Conservation (phyloP, 1,140 invertebrate species). For the Paralvinella palmiformis region DNA sequence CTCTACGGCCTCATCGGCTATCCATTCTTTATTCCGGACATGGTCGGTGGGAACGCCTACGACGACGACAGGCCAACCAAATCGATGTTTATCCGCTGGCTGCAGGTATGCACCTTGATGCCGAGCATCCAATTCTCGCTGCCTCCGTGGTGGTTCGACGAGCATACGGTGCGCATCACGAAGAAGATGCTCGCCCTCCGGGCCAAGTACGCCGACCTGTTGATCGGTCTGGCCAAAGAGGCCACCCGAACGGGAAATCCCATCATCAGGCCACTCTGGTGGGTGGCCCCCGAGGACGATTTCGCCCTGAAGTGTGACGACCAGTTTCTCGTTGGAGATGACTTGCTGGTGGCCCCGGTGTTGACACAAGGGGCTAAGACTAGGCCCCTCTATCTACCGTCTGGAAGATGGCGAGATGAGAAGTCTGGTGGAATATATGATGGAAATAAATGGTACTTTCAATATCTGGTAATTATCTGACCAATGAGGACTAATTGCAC, state of each 20-base stretch:
- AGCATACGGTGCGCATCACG: conserved; percentile 55
- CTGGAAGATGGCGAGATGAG: conserved; percentile 13
- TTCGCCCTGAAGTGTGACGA: conserved; percentile 72
- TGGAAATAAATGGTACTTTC: conserved; percentile 8
- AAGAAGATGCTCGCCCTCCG: conserved; percentile 16
- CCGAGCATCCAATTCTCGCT: conserved; percentile 82
- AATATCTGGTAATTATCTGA: conserved; percentile 14
- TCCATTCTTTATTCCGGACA: conserved; percentile 77
- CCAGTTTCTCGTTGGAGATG: conserved; percentile 76
- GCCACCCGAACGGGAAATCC: conserved; percentile 23
- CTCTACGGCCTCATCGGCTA: conserved; percentile 81
- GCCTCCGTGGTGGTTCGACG: conserved; percentile 78
- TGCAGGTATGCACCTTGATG: conserved; percentile 78
- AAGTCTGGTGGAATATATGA: background rate
- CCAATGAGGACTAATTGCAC: no score
- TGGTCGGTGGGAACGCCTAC: conserved; percentile 82
- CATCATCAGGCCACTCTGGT: conserved; percentile 64
- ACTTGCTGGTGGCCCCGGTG: conserved; percentile 79
- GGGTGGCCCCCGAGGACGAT: conserved; percentile 75
- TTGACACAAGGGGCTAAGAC: conserved; percentile 45
- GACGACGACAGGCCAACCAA: conserved; percentile 56
- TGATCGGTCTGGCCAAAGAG: conserved; percentile 20
- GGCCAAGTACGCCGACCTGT: conserved; percentile 2
- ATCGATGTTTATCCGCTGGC: conserved; percentile 82
- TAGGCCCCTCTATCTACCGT: conserved; percentile 16